phyloP scores from a whole-genome alignment of 2,113 vertebrate genomes.

The Callipepla californica region DNA sequence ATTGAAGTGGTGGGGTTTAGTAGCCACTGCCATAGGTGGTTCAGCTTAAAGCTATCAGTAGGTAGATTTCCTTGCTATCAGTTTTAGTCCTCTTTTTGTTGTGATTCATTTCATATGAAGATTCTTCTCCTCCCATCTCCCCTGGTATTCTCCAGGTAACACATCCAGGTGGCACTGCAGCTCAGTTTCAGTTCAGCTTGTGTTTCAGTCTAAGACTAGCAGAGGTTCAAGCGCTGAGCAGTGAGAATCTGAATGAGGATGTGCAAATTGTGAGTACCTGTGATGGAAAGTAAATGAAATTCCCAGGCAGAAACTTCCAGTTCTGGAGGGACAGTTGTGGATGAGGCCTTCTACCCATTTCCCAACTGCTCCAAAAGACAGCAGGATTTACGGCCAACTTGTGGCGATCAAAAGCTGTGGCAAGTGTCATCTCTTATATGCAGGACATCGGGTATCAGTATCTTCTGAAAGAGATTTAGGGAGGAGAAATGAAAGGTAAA shows the following conservation, averaged over 20 bases:
- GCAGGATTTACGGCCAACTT: constrained; percentile 9
- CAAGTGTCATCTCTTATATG: neutral
- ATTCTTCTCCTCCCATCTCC: neutral
- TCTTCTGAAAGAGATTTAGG: neutral
- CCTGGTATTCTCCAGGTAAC: neutral
- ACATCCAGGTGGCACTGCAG: neutral
- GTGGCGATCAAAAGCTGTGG: constrained; percentile 10
- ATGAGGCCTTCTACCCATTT: neutral
- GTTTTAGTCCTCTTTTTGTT: neutral
- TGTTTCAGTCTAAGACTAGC: neutral
- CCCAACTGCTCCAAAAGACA: neutral
- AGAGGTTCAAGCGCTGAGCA: neutral
- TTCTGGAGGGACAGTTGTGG: neutral
- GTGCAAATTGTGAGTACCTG: neutral
- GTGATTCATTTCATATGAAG: neutral
- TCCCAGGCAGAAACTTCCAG: neutral
- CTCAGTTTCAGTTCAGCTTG: neutral
- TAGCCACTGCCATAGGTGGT: neutral
- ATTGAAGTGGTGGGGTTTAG: neutral
- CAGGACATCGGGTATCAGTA: neutral
- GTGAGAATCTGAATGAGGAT: neutral
- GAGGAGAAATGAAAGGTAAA: neutral
- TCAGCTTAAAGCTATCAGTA: neutral
- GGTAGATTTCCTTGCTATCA: neutral
- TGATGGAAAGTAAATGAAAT: neutral